Conservation (phyloP, 2,888 invertebrate genomes). For the Standfussiana lucernea region DNA sequence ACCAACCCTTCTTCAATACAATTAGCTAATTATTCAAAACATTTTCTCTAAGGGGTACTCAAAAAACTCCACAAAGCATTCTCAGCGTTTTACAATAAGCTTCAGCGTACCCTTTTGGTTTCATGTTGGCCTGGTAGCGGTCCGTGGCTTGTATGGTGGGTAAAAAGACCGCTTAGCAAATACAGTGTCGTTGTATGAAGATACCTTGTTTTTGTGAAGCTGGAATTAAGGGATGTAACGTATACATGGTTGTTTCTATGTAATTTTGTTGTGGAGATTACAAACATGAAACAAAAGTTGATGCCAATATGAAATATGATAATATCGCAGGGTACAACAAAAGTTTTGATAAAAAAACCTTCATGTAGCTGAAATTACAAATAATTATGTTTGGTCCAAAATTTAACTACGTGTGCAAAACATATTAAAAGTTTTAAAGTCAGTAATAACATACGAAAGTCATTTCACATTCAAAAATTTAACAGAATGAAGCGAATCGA, state of each 20-base stretch:
- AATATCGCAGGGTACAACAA: not conserved
- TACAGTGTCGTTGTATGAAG: not conserved
- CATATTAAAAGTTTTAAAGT: not conserved
- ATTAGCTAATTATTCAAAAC: slow-evolving; percentile 34
- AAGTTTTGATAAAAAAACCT: not conserved
- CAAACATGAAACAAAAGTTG: not conserved
- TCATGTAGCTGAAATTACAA: not conserved
- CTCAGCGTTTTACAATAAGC: slow-evolving; percentile 34
- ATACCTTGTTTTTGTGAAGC: slow-evolving; percentile 9
- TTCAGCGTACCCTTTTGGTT: slow-evolving; percentile 44
- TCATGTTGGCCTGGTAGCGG: slow-evolving; percentile 25
- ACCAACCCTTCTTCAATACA: slow-evolving; percentile 1
- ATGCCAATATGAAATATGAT: not conserved
- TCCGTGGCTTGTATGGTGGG: slow-evolving; percentile 4
- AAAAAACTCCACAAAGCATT: slow-evolving; percentile 58
- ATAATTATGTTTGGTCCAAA: not conserved
- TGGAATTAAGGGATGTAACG: not conserved
- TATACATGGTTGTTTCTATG: not conserved
- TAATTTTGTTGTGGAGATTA: not conserved
- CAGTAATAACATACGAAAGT: not conserved
- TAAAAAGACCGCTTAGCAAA: slow-evolving; percentile 16
- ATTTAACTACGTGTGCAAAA: not conserved
- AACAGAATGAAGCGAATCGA: not conserved
- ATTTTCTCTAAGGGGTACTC: slow-evolving; percentile 42
- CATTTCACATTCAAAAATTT: not conserved